phyloP scores from a whole-genome alignment of 1,140 invertebrate species.

The Mizuhopecten yessoensis region DNA sequence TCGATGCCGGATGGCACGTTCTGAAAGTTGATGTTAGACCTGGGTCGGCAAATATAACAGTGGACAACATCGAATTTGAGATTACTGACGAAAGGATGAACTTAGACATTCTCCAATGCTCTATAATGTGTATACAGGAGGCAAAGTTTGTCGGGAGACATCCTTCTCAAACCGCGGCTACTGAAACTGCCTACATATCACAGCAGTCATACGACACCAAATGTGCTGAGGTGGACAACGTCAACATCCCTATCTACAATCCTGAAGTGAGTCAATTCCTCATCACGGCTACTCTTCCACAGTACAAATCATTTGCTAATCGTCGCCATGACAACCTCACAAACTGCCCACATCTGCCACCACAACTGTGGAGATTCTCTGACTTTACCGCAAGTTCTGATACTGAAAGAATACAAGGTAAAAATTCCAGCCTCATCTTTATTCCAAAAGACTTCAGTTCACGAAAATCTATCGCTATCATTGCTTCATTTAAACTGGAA shows the following conservation, averaged over 20 bases:
- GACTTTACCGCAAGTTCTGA: conserved; percentile 5
- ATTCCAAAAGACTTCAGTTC: background rate
- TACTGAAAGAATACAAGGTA: background rate
- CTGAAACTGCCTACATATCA: conserved; percentile 35
- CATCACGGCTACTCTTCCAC: conserved; percentile 65
- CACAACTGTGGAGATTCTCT: conserved; percentile 58
- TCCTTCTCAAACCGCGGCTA: background rate
- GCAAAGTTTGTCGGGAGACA: conserved; percentile 42
- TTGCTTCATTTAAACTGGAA: conserved; percentile 55
- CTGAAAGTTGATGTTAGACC: conserved; percentile 57
- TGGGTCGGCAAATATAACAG: conserved; percentile 49
- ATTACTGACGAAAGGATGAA: conserved; percentile 62
- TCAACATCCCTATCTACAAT: conserved; percentile 65
- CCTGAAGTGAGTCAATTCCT: conserved; percentile 54
- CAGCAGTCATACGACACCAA: conserved; percentile 62
- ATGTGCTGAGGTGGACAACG: conserved; percentile 73
- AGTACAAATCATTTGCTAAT: conserved; percentile 66
- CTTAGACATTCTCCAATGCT: conserved; percentile 63
- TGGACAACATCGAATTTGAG: conserved; percentile 61
- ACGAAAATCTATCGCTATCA: background rate
- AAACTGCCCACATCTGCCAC: conserved; percentile 61
- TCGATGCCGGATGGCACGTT: conserved; percentile 65
- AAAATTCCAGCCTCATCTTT: conserved; percentile 47
- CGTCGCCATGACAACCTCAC: conserved; percentile 57
- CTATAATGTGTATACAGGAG: conserved; percentile 57